Percentiles rank a stretch among this genome's conserved stretches.
These are phyloP conservation scores for Hyaena hyaena DNA, from an alignment of 2,113 vertebrate genomes.

Conservation along the genomic window DNA sequence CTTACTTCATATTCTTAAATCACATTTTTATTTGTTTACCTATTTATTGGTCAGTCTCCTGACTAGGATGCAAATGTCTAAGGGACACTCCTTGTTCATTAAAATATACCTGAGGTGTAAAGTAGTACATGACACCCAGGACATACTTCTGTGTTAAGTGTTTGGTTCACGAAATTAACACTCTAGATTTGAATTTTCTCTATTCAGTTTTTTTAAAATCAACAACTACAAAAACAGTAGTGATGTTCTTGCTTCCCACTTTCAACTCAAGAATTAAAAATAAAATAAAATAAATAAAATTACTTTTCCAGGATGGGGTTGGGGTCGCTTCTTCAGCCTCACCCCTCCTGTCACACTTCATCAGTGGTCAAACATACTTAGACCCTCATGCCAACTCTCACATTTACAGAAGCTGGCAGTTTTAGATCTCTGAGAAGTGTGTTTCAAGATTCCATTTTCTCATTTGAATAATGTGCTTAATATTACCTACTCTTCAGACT, in stretches of 20 bases:
- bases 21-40: not conserved
- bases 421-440: not conserved
- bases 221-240: not conserved
- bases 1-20: not conserved
- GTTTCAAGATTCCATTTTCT: conserved; percentile 1
- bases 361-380: not conserved
- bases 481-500: not conserved
- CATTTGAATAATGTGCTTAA: not conserved
- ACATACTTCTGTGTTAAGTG: not conserved
- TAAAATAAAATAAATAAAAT: not conserved
- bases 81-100: not conserved
- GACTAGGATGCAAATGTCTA: not conserved
- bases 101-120: not conserved
- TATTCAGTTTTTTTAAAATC: not conserved
- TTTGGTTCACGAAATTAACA: not conserved
- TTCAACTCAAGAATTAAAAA: not conserved
- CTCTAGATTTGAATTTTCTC: not conserved
- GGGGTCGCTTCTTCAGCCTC: not conserved
- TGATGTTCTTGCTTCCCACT: not conserved
- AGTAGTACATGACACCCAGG: not conserved
- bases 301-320: not conserved
- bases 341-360: not conserved
- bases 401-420: not conserved
- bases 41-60: not conserved
- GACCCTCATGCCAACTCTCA: not conserved